Percentiles rank a stretch among this genome's conserved stretches.
Conservation (phyloP, 1,140 invertebrate genomes). For the Metaphire vulgaris region DNA sequence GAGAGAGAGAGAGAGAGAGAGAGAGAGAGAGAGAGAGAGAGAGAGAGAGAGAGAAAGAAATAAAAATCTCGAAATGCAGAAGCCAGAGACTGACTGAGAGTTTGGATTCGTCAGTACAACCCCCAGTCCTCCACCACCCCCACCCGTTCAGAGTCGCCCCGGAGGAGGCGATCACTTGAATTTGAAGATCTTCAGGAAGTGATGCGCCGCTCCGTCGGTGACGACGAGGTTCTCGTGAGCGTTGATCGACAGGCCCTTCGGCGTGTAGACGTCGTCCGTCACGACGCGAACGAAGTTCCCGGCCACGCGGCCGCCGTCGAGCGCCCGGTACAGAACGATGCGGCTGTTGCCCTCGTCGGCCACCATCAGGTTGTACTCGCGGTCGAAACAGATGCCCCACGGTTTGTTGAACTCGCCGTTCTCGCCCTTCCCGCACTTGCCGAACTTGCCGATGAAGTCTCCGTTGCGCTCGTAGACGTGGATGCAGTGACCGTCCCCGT, state of each 20-base stretch:
- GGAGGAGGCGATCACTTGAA: too few species aligned
- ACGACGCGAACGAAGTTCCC: constrained; percentile 14
- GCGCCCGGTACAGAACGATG: constrained; percentile 15
- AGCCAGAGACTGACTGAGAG: too few species aligned
- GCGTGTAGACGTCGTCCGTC: constrained; percentile 5
- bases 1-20: too few species aligned
- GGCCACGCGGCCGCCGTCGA: not conserved
- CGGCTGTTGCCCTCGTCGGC: constrained; percentile 29
- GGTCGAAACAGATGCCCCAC: constrained; percentile 27
- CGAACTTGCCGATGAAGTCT: constrained; percentile 20
- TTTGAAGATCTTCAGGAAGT: constrained; percentile 25
- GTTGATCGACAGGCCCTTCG: constrained; percentile 18
- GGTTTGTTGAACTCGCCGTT: constrained; percentile 14
- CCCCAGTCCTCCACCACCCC: too few species aligned
- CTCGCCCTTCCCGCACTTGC: constrained; percentile 2
- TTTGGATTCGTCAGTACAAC: too few species aligned
- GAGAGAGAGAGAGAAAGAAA: too few species aligned
- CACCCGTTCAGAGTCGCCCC: too few species aligned
- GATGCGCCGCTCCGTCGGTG: constrained; percentile 9
- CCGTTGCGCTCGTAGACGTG: constrained; percentile 17
- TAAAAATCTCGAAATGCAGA: too few species aligned
- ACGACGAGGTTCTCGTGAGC: constrained; percentile 23
- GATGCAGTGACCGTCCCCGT: constrained; percentile 8
- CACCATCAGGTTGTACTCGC: constrained; percentile 18
- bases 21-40: too few species aligned